Evolutionary conservation across 2,113 vertebrate species (phyloP), one percentile per base, ranked within the genome.

Genomic region (Otocyon megalotis): DNA sequence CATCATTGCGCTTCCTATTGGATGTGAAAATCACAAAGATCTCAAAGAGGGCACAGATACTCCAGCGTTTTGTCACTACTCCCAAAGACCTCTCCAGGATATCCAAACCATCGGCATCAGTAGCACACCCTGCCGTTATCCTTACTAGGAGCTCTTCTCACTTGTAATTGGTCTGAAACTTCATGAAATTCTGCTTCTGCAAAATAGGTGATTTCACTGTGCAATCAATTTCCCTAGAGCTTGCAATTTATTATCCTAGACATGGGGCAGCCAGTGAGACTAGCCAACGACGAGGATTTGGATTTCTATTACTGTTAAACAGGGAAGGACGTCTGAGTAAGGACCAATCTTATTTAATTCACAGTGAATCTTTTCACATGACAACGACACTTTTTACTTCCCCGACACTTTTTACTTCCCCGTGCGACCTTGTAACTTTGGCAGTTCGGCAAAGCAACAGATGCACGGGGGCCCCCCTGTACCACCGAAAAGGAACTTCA

Each of bases 401-500:
- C 22, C 24, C 3, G 60, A 91, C 11, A 84, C 79, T 56, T 54
- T 97, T 71, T 77, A 90, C 71, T 90, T 90, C 15, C 22, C 24
- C 3, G 60, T 22, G 30, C 58, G 85, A 97, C 19, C 35, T 7
- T 79, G 65, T 72, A 26, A 96, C 54, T 94, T 37, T 60, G 19
- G 89, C 92, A n/a, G n/a, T 88, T 88, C 53, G 54, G 58, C 83
- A 87, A 88, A 92, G 43, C 67, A 26, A 16, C 26, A 67, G 53
- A 11, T 43, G 90, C 96, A 48, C 37, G 79, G 85, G 54, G 67
- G 58, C n/a, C n/a, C 84, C 82, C 60, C 37, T 69, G 22, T 80
- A 80, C 72, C 62, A 96, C 43, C 60, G 50, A 95, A 95, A 71
- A 83, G 30, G 35, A 95, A 86, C 43, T 24, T 96, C 48, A 28